Conservation (phyloP, 2,797 vertebrate genomes). For the Enteromius anoplus region DNA sequence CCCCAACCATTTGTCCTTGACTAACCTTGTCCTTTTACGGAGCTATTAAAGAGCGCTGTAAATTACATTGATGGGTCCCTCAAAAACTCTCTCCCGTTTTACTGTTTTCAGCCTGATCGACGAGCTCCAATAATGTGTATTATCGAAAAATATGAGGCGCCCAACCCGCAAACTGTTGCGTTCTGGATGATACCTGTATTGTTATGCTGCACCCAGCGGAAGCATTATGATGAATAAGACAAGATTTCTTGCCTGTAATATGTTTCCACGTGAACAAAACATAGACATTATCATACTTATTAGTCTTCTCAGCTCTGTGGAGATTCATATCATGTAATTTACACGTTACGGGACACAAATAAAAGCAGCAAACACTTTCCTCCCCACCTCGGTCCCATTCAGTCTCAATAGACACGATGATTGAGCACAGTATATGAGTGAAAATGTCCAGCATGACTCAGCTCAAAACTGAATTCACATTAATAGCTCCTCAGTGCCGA, state of each 20-base stretch:
- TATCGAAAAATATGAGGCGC: conserved; percentile 62
- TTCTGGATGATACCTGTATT: conserved; percentile 66
- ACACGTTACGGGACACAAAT: conserved; percentile 28
- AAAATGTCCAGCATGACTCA: conserved; percentile 30
- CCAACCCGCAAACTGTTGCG: conserved; percentile 59
- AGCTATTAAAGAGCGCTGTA: conserved; percentile 76
- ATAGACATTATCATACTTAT: conserved; percentile 79
- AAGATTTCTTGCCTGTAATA: conserved; percentile 61
- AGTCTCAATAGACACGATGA: conserved; percentile 23
- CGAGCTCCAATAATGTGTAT: conserved; percentile 65
- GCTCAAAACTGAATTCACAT: conserved; percentile 22
- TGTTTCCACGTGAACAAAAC: conserved; percentile 69
- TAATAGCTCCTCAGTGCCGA: background rate
- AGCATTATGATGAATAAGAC: conserved; percentile 71
- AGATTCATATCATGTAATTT: conserved; percentile 49
- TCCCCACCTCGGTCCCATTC: background rate
- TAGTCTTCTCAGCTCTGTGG: conserved; percentile 55
- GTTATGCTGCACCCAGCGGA: conserved; percentile 66
- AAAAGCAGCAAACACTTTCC: conserved; percentile 5
- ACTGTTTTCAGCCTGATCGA: conserved; percentile 70
- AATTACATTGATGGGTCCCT: conserved; percentile 72
- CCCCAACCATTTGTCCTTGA: conserved; percentile 69
- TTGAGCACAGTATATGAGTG: background rate
- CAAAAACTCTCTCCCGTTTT: conserved; percentile 65
- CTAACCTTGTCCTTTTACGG: conserved; percentile 77